Percentiles rank a stretch among this genome's conserved stretches.
Conservation (phyloP, 2,888 invertebrate species). For the Mythimna ferrago region DNA sequence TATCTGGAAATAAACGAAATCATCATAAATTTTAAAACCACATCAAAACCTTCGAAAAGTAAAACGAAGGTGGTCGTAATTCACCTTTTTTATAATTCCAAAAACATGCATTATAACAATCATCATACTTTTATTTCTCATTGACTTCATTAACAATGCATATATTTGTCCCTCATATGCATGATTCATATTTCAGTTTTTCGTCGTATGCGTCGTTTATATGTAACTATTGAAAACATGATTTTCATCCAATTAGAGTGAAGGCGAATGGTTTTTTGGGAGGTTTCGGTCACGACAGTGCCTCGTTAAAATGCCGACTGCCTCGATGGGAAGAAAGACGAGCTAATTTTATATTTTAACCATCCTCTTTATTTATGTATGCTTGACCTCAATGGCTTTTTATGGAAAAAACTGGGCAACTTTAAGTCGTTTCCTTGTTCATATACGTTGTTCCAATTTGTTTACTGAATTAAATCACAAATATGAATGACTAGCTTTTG, state of each 20-base stretch:
- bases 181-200: constrained; percentile 43
- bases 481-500: too few species aligned
- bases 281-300: constrained; percentile 70
- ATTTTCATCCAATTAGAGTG: constrained; percentile 81
- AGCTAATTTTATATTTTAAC: constrained; percentile 83
- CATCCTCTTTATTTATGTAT: constrained; percentile 80
- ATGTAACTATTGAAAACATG: constrained; percentile 57
- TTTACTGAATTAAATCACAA: constrained; percentile 45
- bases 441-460: constrained; percentile 53
- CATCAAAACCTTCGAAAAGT: not conserved
- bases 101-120: constrained; percentile 3
- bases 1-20: constrained; percentile 41
- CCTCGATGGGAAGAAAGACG: constrained; percentile 77
- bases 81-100: not conserved
- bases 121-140: constrained; percentile 9
- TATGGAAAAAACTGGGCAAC: constrained; percentile 68
- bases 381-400: constrained; percentile 80
- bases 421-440: constrained; percentile 56
- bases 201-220: constrained; percentile 27
- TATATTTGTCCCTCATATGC: constrained; percentile 1
- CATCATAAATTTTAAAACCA: not conserved
- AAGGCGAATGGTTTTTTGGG: constrained; percentile 75
- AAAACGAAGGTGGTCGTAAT: not conserved
- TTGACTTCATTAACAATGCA: constrained; percentile 2
- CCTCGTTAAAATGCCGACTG: constrained; percentile 87